phyloP scores from a whole-genome alignment of 2,888 invertebrate genomes.

The Catocala nupta region DNA sequence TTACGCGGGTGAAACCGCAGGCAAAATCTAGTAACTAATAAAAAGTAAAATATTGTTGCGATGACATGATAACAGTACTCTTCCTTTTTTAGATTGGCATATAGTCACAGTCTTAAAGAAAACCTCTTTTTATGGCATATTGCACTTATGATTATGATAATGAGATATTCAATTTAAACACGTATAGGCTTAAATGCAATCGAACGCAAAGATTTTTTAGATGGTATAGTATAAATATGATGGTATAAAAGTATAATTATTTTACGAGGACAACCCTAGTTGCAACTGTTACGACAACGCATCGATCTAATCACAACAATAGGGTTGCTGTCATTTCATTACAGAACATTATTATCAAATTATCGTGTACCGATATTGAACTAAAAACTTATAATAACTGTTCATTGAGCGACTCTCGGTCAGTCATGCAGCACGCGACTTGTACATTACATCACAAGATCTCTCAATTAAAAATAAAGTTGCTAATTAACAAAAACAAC shows the following conservation, averaged over 20 bases:
- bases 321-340: conserved; percentile 42
- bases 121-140: too few species aligned
- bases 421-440: conserved; percentile 41
- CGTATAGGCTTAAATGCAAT: too few species aligned
- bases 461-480: conserved; percentile 32
- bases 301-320: conserved; percentile 53
- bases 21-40: too few species aligned
- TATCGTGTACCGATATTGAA: conserved; percentile 26
- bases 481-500: conserved; percentile 38
- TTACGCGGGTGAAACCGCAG: too few species aligned
- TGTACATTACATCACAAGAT: conserved; percentile 19
- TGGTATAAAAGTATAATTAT: neutral
- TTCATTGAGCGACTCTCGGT: conserved; percentile 15
- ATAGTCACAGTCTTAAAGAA: too few species aligned
- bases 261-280: conserved; percentile 35
- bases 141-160: too few species aligned
- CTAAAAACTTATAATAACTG: conserved; percentile 32
- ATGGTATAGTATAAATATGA: too few species aligned
- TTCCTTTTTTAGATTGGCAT: too few species aligned
- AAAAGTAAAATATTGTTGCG: too few species aligned
- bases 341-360: conserved; percentile 34
- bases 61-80: too few species aligned
- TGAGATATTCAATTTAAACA: too few species aligned
- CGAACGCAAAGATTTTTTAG: too few species aligned
- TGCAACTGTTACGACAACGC: conserved; percentile 43